Evolutionary conservation across 2,797 vertebrate species (phyloP), one percentile per base, ranked within the genome.

Genomic region (Acanthurus tractus): DNA sequence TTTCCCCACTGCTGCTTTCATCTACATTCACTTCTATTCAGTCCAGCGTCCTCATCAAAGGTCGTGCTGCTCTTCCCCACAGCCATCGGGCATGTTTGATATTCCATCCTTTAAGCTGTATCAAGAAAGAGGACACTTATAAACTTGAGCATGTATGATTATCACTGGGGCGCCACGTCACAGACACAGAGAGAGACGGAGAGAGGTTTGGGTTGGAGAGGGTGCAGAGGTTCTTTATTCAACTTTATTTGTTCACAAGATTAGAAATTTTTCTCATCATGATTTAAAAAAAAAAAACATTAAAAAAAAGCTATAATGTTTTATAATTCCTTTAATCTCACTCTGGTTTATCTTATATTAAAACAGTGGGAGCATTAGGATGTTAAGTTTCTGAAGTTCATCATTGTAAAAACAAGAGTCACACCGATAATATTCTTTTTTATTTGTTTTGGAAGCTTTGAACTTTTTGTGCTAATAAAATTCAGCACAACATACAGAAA

Each of bases 41-140:
- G 70, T 70, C 72, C 77, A 56, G 46, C 29, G 18, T 83, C 69
- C 85, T 90, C 84, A 88, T 90, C 89, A 90, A 89, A 90, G 86
- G 86, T 91, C 63, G 49, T 44, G 74, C 77, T 63, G 70, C 82
- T 78, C 80, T 81, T 84, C 70, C 56, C 49, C 29, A 38, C 77
- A 72, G 76, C 82, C 78, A 62, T n/a, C 15, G n/a, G 62, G 34
- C 78, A 53, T 73, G 85, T 89, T 89, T 93, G 85, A 88, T 93
- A 89, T 87, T 89, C 88, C 34, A 36, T 83, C 78, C 76, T 85
- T 90, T 78, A 85, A 86, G 77, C 77, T 29, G 36, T 69, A 81
- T 68, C 54, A 74, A 87, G 79, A 84, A 77, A 83, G 85, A 84
- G 81, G 68, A 38, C 77, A 76, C 87, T 90, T 79, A 55, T 40